A percentile compares a stretch with the other conserved stretches of the same genome.
phyloP scores from a whole-genome alignment of 1,140 invertebrate species.

The fruit fly (Drosophila melanogaster) region DNA sequence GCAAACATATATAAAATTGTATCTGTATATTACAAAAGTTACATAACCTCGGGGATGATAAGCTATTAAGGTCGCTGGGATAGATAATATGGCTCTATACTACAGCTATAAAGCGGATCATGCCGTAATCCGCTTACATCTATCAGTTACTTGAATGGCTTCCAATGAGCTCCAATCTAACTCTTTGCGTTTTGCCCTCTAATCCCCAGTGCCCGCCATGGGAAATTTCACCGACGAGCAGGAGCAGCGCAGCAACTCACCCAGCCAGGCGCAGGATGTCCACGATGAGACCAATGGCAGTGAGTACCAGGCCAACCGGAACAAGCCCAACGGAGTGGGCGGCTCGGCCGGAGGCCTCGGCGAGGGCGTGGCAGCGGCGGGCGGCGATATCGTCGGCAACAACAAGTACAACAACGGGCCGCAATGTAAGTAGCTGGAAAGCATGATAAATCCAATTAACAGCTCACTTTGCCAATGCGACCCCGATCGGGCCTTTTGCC shows the following conservation, averaged over 20 bases:
- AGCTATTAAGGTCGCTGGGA: too few relatives aligned
- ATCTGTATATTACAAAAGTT: too few relatives aligned
- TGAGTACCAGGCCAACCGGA: constrained; percentile 88
- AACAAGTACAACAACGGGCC: constrained; percentile 81
- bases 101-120: not conserved
- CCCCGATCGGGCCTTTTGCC: constrained; percentile 11
- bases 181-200: constrained; percentile 5
- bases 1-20: too few relatives aligned
- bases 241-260: constrained; percentile 65
- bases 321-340: constrained; percentile 59
- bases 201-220: constrained; percentile 86
- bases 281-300: constrained; percentile 89
- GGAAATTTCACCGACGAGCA: constrained; percentile 90
- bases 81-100: not conserved
- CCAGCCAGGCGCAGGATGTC: constrained; percentile 80
- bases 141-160: not conserved
- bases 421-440: constrained; percentile 68
- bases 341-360: constrained; percentile 65
- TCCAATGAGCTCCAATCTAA: constrained; percentile 16
- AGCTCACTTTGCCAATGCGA: constrained; percentile 3
- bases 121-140: not conserved
- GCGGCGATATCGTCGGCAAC: constrained; percentile 24
- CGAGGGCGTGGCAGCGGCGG: constrained; percentile 54
- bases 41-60: too few relatives aligned
- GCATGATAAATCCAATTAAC: constrained; percentile 63